A percentile compares a stretch with the other conserved stretches of the same genome.
These are phyloP conservation scores for Pristiophorus japonicus DNA, from an alignment of 2,113 vertebrate species.

Conservation along the genomic window DNA sequence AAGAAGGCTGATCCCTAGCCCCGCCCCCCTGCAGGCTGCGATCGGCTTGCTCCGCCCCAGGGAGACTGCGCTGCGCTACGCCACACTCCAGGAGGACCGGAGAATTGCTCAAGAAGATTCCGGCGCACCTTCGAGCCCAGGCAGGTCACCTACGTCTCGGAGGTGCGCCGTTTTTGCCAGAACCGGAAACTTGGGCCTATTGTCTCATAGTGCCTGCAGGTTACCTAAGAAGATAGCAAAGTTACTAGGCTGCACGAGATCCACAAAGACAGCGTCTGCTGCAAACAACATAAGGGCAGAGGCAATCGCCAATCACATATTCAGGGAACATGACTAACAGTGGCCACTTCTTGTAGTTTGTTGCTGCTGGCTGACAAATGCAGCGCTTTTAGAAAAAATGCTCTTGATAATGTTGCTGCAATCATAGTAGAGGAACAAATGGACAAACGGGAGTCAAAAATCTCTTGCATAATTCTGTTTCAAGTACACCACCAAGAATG, in stretches of 20 bases:
- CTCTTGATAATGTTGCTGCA: background rate
- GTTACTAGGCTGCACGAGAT: background rate
- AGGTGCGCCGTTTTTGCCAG: too few species aligned
- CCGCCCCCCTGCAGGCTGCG: too few species aligned
- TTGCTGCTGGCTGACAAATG: background rate
- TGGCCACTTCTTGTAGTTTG: background rate
- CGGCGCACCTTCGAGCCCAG: too few species aligned
- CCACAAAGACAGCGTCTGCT: background rate
- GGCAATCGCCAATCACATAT: background rate
- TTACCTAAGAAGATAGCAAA: background rate
- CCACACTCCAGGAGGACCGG: too few species aligned
- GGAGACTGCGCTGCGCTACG: too few species aligned
- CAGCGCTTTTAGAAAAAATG: background rate
- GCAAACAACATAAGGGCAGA: background rate
- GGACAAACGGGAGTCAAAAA: background rate
- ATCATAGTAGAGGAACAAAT: background rate
- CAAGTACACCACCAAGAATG: too few species aligned
- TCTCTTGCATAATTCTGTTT: conserved; percentile 9
- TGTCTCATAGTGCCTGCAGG: background rate
- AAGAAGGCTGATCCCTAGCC: too few species aligned
- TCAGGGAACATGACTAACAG: background rate
- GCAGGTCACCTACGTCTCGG: too few species aligned
- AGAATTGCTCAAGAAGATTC: too few species aligned
- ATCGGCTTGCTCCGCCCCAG: too few species aligned
- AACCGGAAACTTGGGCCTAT: too few species aligned